Evolutionary conservation across 1,140 invertebrate genomes (phyloP).

Genomic region (Pseudomyrmex sp.): DNA sequence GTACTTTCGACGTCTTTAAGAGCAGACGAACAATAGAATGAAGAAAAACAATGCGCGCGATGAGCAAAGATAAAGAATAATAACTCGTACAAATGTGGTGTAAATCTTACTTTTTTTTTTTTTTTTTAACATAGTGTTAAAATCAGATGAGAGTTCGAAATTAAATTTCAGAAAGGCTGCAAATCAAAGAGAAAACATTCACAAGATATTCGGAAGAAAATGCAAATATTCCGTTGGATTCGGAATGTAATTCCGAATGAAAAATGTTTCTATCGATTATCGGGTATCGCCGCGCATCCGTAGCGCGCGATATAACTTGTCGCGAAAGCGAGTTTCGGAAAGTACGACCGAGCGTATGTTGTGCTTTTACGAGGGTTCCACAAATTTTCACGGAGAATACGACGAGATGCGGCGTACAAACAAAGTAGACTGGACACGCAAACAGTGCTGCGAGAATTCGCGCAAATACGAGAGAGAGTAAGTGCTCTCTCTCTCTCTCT

Average conservation of each 20-base stretch:
- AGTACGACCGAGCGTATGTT: conserved; percentile 7
- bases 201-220: neutral
- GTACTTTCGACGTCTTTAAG: conserved; percentile 27
- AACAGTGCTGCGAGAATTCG: conserved; percentile 14
- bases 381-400: conserved; percentile 6
- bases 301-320: neutral
- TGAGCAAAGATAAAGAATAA: neutral
- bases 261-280: neutral
- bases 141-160: too few species aligned
- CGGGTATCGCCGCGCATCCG: conserved; percentile 3
- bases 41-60: conserved; percentile 13
- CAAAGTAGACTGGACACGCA: conserved; percentile 9
- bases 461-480: neutral
- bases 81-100: neutral
- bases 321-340: conserved; percentile 14
- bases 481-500: neutral
- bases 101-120: neutral
- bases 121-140: neutral
- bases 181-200: too few species aligned
- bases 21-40: neutral
- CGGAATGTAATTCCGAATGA: neutral
- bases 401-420: neutral
- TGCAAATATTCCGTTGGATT: conserved; percentile 5
- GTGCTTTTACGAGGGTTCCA: conserved; percentile 14
- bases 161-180: too few species aligned